These are phyloP conservation scores for Entomobrya proxima DNA, from an alignment of 2,888 invertebrate species.

Conservation along the genomic window DNA sequence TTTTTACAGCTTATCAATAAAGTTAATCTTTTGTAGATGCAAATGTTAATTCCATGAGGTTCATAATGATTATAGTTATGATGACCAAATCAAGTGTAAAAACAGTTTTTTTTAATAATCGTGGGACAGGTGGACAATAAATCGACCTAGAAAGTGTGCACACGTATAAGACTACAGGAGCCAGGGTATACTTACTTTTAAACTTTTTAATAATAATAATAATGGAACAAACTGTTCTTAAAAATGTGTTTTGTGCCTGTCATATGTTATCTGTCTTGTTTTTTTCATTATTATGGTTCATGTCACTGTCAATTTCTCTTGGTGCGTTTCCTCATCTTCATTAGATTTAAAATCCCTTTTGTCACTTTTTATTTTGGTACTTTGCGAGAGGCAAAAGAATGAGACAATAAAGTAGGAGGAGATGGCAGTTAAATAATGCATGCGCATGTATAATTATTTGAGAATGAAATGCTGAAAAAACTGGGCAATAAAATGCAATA, in stretches of 20 bases:
- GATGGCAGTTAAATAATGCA: neutral
- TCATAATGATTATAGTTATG: neutral
- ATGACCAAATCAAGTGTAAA: conserved; percentile 42
- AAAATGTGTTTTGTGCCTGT: too few relatives aligned
- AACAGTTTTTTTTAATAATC: conserved; percentile 14
- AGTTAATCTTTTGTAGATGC: conserved; percentile 20
- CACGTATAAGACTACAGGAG: neutral
- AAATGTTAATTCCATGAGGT: conserved; percentile 31
- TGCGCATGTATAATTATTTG: neutral
- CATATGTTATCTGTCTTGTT: too few relatives aligned
- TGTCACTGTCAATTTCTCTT: neutral
- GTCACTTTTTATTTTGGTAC: neutral
- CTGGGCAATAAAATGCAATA: neutral
- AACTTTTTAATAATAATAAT: too few relatives aligned
- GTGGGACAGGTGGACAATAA: neutral
- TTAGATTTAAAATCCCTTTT: conserved; percentile 10
- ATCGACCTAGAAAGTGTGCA: conserved; percentile 39
- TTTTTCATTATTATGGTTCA: too few relatives aligned
- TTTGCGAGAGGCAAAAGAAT: conserved; percentile 8
- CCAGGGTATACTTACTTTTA: too few relatives aligned
- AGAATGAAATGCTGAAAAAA: neutral
- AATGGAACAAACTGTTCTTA: too few relatives aligned
- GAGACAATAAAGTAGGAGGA: neutral
- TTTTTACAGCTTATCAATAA: conserved; percentile 30
- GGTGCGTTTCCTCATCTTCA: neutral